Evolutionary conservation across 2,113 vertebrate species (phyloP).

Genomic region (Macrotus californicus): DNA sequence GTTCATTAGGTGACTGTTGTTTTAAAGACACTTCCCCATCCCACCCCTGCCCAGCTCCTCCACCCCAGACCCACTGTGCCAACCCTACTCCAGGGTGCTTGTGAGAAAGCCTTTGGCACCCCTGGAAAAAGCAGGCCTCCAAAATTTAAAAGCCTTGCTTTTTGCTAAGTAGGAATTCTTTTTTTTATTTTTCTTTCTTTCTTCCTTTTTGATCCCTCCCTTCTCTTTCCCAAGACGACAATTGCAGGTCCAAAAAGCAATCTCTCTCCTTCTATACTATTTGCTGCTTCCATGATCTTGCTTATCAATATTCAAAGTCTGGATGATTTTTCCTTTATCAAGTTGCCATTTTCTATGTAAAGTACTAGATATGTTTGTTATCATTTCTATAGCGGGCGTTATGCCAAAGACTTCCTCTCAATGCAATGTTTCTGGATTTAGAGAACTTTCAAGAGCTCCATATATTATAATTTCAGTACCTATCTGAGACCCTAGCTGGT

Average conservation of each 20-base stretch:
- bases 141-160: neutral
- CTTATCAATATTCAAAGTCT: neutral
- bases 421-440: neutral
- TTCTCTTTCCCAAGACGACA: neutral
- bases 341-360: neutral
- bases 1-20: neutral
- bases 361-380: neutral
- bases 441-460: neutral
- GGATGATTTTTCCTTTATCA: neutral
- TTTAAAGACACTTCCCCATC: neutral
- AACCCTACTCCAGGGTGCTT: neutral
- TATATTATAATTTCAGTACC: neutral
- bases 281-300: neutral
- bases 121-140: neutral
- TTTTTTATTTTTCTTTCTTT: neutral
- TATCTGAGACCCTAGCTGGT: neutral
- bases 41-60: neutral
- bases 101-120: neutral
- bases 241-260: neutral
- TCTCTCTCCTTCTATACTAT: neutral
- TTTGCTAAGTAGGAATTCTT: neutral
- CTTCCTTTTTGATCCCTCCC: neutral
- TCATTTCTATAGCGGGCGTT: neutral
- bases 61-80: neutral
- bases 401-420: neutral